Conservation (phyloP, 2,888 invertebrate species). For the Stegophylla sp. region DNA sequence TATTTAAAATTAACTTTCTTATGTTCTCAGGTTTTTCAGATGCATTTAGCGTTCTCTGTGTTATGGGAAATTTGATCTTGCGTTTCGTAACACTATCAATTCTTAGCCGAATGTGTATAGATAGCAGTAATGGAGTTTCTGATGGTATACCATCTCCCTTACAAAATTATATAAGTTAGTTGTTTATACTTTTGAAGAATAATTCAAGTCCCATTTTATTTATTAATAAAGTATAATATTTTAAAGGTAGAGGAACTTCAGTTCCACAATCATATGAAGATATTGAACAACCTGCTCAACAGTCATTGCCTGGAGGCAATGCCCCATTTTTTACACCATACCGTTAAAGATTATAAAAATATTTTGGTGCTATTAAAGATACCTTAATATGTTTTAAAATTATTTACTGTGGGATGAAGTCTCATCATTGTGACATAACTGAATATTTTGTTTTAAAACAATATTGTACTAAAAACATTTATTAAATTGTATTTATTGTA, state of each 20-base stretch:
- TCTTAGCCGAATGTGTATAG: slow-evolving; percentile 51
- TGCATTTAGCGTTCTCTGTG: slow-evolving; percentile 50
- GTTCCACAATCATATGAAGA: slow-evolving; percentile 52
- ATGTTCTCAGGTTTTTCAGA: slow-evolving; percentile 32
- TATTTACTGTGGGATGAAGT: neutral
- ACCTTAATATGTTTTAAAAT: neutral
- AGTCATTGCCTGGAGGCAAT: slow-evolving; percentile 44
- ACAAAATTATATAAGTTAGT: slow-evolving; percentile 52
- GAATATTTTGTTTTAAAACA: slow-evolving; percentile 23
- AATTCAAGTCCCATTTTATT: neutral
- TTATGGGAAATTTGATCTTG: slow-evolving; percentile 36
- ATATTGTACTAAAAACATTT: slow-evolving; percentile 11
- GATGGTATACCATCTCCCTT: slow-evolving; percentile 53
- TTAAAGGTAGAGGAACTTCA: slow-evolving; percentile 51
- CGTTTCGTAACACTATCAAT: slow-evolving; percentile 52
- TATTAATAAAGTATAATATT: neutral
- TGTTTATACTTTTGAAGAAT: neutral
- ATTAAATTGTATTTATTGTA: slow-evolving; percentile 17
- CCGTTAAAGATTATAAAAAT: slow-evolving; percentile 43
- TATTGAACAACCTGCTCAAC: slow-evolving; percentile 41
- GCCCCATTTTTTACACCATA: slow-evolving; percentile 56
- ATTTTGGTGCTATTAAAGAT: slow-evolving; percentile 9
- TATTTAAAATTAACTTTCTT: neutral
- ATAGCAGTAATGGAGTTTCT: slow-evolving; percentile 39
- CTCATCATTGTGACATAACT: slow-evolving; percentile 45